Evolutionary conservation across 1,140 invertebrate genomes (phyloP).

Genomic region (Drosophila neocordata): DNA sequence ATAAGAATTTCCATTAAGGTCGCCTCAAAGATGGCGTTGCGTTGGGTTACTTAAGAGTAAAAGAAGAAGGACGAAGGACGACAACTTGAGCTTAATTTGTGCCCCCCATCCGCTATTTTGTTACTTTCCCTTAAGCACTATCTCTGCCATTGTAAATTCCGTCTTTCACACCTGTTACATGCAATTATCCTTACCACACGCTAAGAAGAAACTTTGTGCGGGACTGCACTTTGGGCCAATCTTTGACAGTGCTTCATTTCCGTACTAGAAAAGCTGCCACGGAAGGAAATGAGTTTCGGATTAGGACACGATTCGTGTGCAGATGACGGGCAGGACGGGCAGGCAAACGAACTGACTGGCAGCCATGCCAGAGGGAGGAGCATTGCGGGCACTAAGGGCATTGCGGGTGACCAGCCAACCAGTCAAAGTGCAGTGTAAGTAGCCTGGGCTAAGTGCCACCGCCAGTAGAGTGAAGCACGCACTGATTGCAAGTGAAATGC

Average conservation of each 20-base stretch:
- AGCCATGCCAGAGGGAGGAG: neutral
- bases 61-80: slow-evolving; percentile 36
- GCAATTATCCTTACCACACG: slow-evolving; percentile 69
- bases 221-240: slow-evolving; percentile 52
- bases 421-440: slow-evolving; percentile 68
- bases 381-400: neutral
- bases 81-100: slow-evolving; percentile 69
- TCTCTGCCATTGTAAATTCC: slow-evolving; percentile 72
- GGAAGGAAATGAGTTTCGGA: slow-evolving; percentile 78
- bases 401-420: slow-evolving; percentile 30
- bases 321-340: neutral
- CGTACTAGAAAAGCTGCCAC: slow-evolving; percentile 39
- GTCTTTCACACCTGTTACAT: slow-evolving; percentile 81
- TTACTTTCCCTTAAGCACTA: slow-evolving; percentile 38
- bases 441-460: slow-evolving; percentile 72
- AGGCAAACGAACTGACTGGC: neutral
- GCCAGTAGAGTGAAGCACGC: slow-evolving; percentile 59
- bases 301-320: slow-evolving; percentile 64
- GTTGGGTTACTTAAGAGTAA: slow-evolving; percentile 1
- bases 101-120: slow-evolving; percentile 26
- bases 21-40: slow-evolving; percentile 9
- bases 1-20: slow-evolving; percentile 72
- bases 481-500: slow-evolving; percentile 78
- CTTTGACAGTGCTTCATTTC: slow-evolving; percentile 64
- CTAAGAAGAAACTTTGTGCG: slow-evolving; percentile 61